Percentiles rank a stretch among this genome's conserved stretches.
phyloP scores from a whole-genome alignment of 2,888 invertebrate genomes.

The Apocheima hispidaria region DNA sequence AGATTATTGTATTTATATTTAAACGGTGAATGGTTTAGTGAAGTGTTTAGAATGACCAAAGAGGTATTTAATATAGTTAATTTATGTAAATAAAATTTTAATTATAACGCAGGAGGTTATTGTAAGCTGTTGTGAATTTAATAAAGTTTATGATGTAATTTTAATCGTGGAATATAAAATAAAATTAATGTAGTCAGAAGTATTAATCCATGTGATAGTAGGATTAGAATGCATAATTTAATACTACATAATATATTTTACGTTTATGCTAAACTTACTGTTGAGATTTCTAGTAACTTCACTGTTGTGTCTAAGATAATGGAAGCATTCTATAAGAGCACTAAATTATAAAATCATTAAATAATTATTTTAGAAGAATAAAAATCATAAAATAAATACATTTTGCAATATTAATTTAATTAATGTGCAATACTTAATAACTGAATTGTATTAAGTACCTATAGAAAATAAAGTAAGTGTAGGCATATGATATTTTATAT shows the following conservation, averaged over 20 bases:
- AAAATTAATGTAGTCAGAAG: conserved; percentile 71
- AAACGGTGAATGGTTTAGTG: conserved; percentile 29
- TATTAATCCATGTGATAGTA: conserved; percentile 85
- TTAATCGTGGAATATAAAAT: conserved; percentile 60
- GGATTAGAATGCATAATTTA: conserved; percentile 57
- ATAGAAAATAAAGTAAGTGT: no score
- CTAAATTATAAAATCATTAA: no score
- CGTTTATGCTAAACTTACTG: conserved; percentile 27
- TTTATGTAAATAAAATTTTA: conserved; percentile 2
- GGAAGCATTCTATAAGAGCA: no score
- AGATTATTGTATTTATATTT: conserved; percentile 37
- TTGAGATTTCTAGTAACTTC: conserved; percentile 29
- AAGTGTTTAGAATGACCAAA: conserved; percentile 73
- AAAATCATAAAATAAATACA: no score
- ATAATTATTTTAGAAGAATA: no score
- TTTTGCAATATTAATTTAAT: no score
- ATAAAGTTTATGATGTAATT: conserved; percentile 60
- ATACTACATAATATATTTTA: conserved; percentile 9
- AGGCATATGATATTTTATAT: no score
- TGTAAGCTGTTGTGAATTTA: conserved; percentile 76
- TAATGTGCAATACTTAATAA: no score
- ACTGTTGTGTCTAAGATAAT: conserved; percentile 21
- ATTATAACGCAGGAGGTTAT: conserved; percentile 51
- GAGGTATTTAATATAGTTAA: conserved; percentile 59
- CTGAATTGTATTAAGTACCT: no score